phyloP scores from a whole-genome alignment of 2,797 vertebrate species.

The Podarcis siculus region DNA sequence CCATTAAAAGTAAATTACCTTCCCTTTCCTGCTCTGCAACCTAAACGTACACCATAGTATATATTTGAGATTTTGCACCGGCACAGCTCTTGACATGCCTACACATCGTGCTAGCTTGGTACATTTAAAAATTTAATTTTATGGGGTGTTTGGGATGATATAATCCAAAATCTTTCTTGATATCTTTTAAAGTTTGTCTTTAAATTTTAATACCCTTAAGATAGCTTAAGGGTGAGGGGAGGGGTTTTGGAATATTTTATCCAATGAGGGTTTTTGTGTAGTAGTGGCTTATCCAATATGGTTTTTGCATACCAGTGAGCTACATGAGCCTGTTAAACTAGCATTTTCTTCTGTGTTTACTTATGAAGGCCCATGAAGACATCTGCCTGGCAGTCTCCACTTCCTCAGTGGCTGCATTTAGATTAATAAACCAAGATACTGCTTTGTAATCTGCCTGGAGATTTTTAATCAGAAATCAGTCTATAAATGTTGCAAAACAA shows the following conservation, averaged over 20 bases:
- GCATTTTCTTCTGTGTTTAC: not conserved
- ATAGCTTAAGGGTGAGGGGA: not conserved
- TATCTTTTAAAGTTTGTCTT: not conserved
- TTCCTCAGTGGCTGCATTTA: not conserved
- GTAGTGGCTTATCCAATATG: too few relatives aligned
- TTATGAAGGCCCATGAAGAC: not conserved
- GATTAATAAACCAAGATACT: not conserved
- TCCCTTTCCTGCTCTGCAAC: not conserved
- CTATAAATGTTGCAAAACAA: not conserved
- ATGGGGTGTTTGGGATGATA: not conserved
- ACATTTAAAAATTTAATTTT: not conserved
- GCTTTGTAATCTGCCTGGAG: not conserved
- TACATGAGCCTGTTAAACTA: not conserved
- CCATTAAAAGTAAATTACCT: not conserved
- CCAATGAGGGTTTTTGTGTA: too few relatives aligned
- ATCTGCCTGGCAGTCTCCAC: not conserved
- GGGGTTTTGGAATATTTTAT: not conserved
- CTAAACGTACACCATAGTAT: not conserved
- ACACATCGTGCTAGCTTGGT: not conserved
- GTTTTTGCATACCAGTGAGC: not conserved
- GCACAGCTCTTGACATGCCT: not conserved
- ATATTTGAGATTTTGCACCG: not conserved
- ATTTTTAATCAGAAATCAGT: not conserved
- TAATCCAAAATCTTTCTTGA: not conserved
- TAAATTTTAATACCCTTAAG: not conserved